These are phyloP conservation scores for Odontomyia ornata DNA, from an alignment of 2,888 invertebrate species.

Conservation along the genomic window DNA sequence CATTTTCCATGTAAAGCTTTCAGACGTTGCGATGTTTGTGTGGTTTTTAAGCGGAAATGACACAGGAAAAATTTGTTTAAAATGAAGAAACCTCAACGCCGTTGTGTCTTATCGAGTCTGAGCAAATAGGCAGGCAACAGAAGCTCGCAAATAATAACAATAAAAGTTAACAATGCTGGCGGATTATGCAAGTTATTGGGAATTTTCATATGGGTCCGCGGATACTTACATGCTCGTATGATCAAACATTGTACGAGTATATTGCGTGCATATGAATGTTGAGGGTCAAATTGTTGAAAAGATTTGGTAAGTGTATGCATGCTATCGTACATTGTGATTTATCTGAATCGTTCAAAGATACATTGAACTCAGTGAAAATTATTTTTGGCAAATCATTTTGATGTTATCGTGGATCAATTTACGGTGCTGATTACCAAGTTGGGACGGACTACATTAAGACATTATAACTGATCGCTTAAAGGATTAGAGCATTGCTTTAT, in stretches of 20 bases:
- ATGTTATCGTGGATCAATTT: background rate
- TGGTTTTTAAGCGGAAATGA: slow-evolving; percentile 21
- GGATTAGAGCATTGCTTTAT: too few relatives aligned
- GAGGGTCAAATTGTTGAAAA: slow-evolving; percentile 3
- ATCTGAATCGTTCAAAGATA: background rate
- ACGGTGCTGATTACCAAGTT: too few relatives aligned
- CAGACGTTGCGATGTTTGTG: background rate
- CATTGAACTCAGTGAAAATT: background rate
- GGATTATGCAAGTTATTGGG: slow-evolving; percentile 3
- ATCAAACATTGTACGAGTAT: background rate
- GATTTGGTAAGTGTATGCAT: background rate
- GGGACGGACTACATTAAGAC: too few relatives aligned
- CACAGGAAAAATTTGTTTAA: background rate
- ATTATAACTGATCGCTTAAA: too few relatives aligned
- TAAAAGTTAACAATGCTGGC: background rate
- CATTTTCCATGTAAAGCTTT: background rate
- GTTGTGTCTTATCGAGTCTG: background rate
- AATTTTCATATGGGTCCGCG: background rate
- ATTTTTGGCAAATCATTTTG: background rate
- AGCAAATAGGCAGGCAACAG: background rate
- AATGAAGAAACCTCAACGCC: background rate
- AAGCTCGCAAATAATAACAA: background rate
- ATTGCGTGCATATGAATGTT: background rate
- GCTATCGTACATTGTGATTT: background rate
- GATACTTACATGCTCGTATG: background rate